phyloP scores from a whole-genome alignment of 2,888 invertebrate genomes.

The Aphrophora alni region DNA sequence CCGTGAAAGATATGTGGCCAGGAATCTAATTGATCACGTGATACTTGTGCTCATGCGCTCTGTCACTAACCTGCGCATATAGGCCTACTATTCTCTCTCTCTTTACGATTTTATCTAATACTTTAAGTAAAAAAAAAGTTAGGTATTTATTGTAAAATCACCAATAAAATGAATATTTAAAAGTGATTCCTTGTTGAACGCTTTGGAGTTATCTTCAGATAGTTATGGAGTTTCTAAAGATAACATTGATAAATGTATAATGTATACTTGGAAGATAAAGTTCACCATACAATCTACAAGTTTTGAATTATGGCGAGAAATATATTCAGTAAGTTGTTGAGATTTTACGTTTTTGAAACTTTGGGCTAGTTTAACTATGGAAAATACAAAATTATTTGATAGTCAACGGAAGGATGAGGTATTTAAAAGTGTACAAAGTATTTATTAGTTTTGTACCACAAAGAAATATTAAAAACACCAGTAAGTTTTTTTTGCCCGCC shows the following conservation, averaged over 20 bases:
- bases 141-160: neutral
- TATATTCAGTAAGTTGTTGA: too few relatives aligned
- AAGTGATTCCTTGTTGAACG: neutral
- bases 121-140: neutral
- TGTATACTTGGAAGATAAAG: too few relatives aligned
- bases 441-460: too few relatives aligned
- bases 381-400: too few relatives aligned
- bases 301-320: too few relatives aligned
- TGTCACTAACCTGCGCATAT: neutral
- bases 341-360: too few relatives aligned
- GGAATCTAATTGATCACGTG: constrained; percentile 2
- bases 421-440: too few relatives aligned
- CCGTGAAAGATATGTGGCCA: neutral
- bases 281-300: too few relatives aligned
- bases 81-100: neutral
- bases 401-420: too few relatives aligned
- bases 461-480: too few relatives aligned
- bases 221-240: neutral
- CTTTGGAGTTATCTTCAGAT: neutral
- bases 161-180: neutral
- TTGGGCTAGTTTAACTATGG: too few relatives aligned
- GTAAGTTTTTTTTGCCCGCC: too few relatives aligned
- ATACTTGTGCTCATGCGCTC: neutral
- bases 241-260: neutral
- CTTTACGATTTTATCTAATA: neutral